These are phyloP conservation scores for Zophobas atratus DNA, from an alignment of 1,140 invertebrate genomes.

Conservation along the genomic window DNA sequence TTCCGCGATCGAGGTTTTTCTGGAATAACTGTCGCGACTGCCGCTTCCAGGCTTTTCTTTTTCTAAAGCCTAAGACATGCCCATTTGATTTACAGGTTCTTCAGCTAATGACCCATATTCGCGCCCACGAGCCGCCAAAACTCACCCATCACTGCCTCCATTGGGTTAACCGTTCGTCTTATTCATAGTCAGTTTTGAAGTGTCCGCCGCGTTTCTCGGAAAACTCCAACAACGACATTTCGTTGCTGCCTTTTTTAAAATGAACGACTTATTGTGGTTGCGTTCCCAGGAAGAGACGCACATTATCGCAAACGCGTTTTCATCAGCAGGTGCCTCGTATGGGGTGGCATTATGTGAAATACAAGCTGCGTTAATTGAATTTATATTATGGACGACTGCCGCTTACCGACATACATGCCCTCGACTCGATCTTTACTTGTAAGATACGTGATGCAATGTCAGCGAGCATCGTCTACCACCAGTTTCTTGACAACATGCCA, in stretches of 20 bases:
- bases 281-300: constrained; percentile 3
- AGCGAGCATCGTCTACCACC: neutral
- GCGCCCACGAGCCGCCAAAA: too few species aligned
- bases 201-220: too few species aligned
- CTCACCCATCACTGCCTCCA: too few species aligned
- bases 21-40: too few species aligned
- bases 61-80: too few species aligned
- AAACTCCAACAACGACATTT: neutral
- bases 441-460: constrained; percentile 13
- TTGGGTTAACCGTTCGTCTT: too few species aligned
- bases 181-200: too few species aligned
- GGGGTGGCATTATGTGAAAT: constrained; percentile 49
- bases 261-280: constrained; percentile 30
- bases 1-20: too few species aligned
- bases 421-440: constrained; percentile 16
- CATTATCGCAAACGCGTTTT: neutral
- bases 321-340: constrained; percentile 33
- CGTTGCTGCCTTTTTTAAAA: constrained; percentile 27
- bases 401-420: constrained; percentile 6
- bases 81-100: too few species aligned
- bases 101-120: too few species aligned
- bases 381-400: constrained; percentile 48
- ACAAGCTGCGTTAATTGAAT: constrained; percentile 52
- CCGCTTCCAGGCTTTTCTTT: too few species aligned
- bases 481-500: neutral